Base-by-base conservation (phyloP, 2,113 vertebrate species). In the Eleginops maclovinus region DNA sequence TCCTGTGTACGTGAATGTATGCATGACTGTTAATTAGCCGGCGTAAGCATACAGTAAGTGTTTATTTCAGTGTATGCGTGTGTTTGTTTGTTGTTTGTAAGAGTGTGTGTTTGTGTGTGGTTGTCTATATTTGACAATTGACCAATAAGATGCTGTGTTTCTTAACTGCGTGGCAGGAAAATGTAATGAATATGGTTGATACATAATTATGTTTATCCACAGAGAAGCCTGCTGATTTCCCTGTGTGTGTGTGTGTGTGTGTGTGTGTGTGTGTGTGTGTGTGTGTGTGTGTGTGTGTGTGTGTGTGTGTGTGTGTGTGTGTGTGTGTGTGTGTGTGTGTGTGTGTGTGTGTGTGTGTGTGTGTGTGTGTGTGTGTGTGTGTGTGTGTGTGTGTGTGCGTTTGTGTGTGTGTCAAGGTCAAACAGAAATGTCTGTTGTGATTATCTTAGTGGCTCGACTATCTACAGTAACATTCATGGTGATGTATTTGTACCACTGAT, bases 371-470 rank as follows among this genome's bases (percentile, higher is more conserved):
- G 26, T 40, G 26, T 72, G 62, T 78, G 81, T 80, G 85, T 84
- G 72, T 83, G 72, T 89, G 73, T 71, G 75, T 73, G 56, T 69
- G 50, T 47, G 14, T 26, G 50, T 56, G 31, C 40, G 55, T 66
- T 46, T 50, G 43, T 41, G 43, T 41, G 81, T 89, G 79, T 60
- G 72, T 75, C 67, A 88, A 88, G 87, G 92, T 91, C 88, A 91
- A 75, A 61, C 44, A 62, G 80, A 82, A 63, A 81, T 80, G 87
- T 88, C 67, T 40, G 58, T 59, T 79, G 59, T 81, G 50, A 77
- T 82, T 83, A 59, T 83, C 50, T 16, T 22, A 26, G 31, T 61
- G 66, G 13, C 54, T 70, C 1, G 2, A 31, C 51, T 66, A 4
- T 67, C 65, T 65, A 31, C 28, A 31, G 28, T 31, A 64, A 72